phyloP scores from a whole-genome alignment of 2,797 vertebrate species.

The Hylomyscus alleni region DNA sequence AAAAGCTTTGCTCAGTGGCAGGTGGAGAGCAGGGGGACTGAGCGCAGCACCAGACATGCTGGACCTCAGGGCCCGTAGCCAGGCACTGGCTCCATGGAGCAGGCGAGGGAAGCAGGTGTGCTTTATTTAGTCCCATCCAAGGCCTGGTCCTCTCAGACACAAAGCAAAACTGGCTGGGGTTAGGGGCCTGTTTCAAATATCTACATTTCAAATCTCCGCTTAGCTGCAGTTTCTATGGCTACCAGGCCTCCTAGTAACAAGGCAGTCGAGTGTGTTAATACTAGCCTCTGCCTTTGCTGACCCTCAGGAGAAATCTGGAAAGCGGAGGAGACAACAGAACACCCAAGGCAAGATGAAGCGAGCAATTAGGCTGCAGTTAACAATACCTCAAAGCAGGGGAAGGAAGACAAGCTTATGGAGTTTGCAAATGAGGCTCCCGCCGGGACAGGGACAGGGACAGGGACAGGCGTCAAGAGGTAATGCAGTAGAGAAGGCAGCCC shows the following conservation, averaged over 20 bases:
- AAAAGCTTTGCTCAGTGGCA: not conserved
- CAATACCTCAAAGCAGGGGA: conserved; percentile 32
- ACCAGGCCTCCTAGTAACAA: conserved; percentile 81
- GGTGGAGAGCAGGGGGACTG: not conserved
- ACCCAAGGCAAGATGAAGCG: conserved; percentile 68
- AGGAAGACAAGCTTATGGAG: not conserved
- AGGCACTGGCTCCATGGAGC: not conserved
- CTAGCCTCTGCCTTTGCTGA: conserved; percentile 77
- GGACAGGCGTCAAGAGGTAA: not conserved
- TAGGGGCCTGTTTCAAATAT: conserved; percentile 76
- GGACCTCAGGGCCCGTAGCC: not conserved
- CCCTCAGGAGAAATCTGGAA: conserved; percentile 80
- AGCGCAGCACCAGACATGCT: not conserved
- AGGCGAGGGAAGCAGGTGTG: not conserved
- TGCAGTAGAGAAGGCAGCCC: not conserved
- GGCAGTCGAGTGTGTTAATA: conserved; percentile 60
- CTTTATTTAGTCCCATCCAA: conserved; percentile 16
- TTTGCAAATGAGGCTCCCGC: conserved; percentile 37
- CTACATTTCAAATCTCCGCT: conserved; percentile 82
- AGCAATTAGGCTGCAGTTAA: conserved; percentile 70
- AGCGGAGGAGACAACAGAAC: conserved; percentile 62
- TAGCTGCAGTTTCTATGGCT: conserved; percentile 83
- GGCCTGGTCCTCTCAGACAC: conserved; percentile 62
- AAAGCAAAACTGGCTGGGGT: conserved; percentile 78
- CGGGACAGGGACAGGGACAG: not conserved